These are phyloP conservation scores for Crax fasciolata DNA, from an alignment of 2,797 vertebrate genomes.

Conservation along the genomic window DNA sequence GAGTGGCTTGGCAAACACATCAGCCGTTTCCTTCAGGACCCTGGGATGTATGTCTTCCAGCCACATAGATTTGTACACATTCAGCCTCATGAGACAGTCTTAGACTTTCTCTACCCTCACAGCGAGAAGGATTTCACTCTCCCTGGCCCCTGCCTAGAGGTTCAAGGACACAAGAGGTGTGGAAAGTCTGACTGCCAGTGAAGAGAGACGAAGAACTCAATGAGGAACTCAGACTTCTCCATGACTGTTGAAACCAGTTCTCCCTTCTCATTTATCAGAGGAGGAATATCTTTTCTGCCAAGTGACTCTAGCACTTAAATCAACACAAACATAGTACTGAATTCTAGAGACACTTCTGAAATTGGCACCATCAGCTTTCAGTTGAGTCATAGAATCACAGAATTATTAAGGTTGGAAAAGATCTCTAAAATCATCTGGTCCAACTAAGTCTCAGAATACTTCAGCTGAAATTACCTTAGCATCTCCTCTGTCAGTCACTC, in stretches of 20 bases:
- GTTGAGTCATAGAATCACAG: background rate
- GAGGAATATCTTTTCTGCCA: background rate
- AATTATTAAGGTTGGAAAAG: no score
- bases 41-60: no score
- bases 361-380: background rate
- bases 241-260: background rate
- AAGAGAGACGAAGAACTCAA: background rate
- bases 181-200: no score
- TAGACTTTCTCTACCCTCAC: no score
- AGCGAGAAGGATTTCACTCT: no score
- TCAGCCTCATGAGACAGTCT: no score
- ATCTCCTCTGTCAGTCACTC: background rate
- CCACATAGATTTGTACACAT: no score
- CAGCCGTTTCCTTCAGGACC: no score
- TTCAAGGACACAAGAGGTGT: no score
- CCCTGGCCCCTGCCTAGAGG: no score
- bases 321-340: background rate
- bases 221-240: background rate
- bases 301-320: background rate
- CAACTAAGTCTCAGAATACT: background rate
- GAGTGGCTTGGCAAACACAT: no score
- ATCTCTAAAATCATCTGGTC: no score
- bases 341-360: background rate
- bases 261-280: background rate
- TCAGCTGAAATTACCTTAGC: background rate